Conservation (phyloP, 2,797 vertebrate species). For the Gymnothorax javanicus region DNA sequence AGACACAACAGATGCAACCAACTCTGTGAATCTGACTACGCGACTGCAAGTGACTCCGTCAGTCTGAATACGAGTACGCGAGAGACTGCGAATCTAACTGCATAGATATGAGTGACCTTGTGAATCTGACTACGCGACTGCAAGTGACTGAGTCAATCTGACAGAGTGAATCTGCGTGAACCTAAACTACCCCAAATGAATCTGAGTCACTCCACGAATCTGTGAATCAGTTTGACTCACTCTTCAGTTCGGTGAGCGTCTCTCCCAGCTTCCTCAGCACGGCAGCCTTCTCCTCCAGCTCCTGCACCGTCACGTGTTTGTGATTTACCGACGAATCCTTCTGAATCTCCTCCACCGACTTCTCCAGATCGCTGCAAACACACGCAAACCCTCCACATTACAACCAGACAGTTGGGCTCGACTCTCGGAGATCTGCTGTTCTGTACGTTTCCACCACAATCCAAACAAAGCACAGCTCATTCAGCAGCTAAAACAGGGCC, state of each 20-base stretch:
- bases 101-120: neutral
- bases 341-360: conserved; percentile 94
- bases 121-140: no score
- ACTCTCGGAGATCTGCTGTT: no score
- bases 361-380: conserved; percentile 88
- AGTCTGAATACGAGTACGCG: neutral
- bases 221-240: conserved; percentile 68
- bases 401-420: neutral
- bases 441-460: no score
- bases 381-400: conserved; percentile 47
- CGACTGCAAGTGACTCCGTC: neutral
- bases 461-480: no score
- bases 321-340: conserved; percentile 87
- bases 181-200: neutral
- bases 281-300: conserved; percentile 92
- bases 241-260: conserved; percentile 92
- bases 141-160: no score
- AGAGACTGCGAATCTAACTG: neutral
- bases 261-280: conserved; percentile 93
- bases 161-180: neutral
- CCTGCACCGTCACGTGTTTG: conserved; percentile 85
- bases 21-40: no score
- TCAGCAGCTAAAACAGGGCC: no score
- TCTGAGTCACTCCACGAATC: neutral
- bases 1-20: no score